phyloP scores from a whole-genome alignment of 2,113 vertebrate genomes.

The Petrocephalus microphthalmus region DNA sequence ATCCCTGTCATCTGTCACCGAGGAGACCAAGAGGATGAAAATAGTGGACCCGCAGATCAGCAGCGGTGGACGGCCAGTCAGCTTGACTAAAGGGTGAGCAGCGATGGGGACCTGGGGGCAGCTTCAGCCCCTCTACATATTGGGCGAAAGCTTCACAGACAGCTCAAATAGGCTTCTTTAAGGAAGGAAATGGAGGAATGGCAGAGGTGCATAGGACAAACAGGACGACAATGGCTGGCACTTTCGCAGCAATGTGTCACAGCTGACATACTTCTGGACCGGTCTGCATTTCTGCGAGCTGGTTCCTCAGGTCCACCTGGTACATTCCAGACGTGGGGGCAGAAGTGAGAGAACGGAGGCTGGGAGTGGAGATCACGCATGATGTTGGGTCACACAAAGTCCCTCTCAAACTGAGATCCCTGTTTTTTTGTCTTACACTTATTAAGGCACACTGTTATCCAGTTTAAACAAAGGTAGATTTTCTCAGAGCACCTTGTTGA shows the following conservation, averaged over 20 bases:
- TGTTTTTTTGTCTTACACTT: neutral
- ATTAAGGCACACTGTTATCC: neutral
- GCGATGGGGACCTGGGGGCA: neutral
- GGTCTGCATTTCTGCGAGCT: neutral
- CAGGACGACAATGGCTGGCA: neutral
- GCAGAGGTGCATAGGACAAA: neutral
- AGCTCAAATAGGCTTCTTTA: neutral
- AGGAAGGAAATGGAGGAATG: neutral
- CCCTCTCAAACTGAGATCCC: neutral
- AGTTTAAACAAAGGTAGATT: neutral
- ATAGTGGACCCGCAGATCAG: neutral
- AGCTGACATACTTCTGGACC: neutral
- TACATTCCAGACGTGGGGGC: neutral
- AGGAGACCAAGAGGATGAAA: neutral
- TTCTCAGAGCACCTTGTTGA: neutral
- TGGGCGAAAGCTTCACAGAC: neutral
- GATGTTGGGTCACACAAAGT: neutral
- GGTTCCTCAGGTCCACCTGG: neutral
- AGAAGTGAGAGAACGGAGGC: neutral
- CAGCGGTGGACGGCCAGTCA: neutral
- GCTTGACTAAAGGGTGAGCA: neutral
- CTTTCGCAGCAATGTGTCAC: neutral
- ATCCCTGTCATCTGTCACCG: neutral
- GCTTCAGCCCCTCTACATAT: neutral
- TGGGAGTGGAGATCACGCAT: neutral